Evolutionary conservation across 1,140 invertebrate genomes (phyloP).

Genomic region (Platyura marginata): DNA sequence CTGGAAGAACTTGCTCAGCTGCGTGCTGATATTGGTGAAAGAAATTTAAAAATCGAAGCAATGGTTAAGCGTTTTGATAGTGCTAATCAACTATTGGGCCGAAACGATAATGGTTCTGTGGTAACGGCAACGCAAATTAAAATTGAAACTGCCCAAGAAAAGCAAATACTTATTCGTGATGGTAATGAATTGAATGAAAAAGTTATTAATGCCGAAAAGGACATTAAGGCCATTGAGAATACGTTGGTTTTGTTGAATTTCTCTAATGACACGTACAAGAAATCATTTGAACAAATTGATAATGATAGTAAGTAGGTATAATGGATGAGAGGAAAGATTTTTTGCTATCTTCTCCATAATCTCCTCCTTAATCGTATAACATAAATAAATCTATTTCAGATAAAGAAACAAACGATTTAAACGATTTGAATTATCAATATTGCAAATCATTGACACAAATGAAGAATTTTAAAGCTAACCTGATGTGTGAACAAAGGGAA

Average conservation of each 20-base stretch:
- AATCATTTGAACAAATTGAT: slow-evolving; percentile 26
- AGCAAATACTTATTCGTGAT: slow-evolving; percentile 37
- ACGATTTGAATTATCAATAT: slow-evolving; percentile 10
- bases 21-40: slow-evolving; percentile 27
- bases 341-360: neutral
- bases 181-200: slow-evolving; percentile 43
- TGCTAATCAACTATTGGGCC: slow-evolving; percentile 23
- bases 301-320: slow-evolving; percentile 16
- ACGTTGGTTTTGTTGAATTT: slow-evolving; percentile 42
- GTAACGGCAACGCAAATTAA: slow-evolving; percentile 38
- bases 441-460: slow-evolving; percentile 10
- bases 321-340: neutral
- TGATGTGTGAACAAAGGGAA: slow-evolving; percentile 6
- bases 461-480: slow-evolving; percentile 14
- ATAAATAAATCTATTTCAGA: slow-evolving; percentile 2
- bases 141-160: slow-evolving; percentile 41
- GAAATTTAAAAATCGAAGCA: slow-evolving; percentile 32
- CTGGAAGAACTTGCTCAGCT: slow-evolving; percentile 33
- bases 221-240: slow-evolving; percentile 50
- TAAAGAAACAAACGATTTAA: slow-evolving; percentile 8
- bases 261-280: slow-evolving; percentile 38
- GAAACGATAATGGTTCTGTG: slow-evolving; percentile 30
- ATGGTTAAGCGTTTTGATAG: slow-evolving; percentile 26
- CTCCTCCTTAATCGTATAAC: neutral
- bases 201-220: slow-evolving; percentile 42